These are phyloP conservation scores for Agrochola lychnidis DNA, from an alignment of 2,888 invertebrate genomes.

Conservation along the genomic window DNA sequence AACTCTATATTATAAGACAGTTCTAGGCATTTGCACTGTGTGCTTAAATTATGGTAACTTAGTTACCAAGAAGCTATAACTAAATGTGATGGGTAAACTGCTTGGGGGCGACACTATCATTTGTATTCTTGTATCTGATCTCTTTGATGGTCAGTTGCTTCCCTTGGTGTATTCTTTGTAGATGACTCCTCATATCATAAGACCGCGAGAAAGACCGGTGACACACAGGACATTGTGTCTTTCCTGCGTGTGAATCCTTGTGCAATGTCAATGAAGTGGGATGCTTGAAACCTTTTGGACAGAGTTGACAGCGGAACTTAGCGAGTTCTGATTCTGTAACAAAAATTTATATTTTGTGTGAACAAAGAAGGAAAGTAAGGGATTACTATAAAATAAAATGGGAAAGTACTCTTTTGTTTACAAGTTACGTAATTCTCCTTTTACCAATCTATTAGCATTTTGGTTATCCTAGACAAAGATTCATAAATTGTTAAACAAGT, in stretches of 20 bases:
- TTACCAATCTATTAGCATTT: not conserved
- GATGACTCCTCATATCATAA: slow-evolving; percentile 91
- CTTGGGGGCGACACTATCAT: slow-evolving; percentile 83
- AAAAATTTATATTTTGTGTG: slow-evolving; percentile 15
- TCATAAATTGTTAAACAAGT: not conserved
- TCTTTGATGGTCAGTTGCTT: slow-evolving; percentile 89
- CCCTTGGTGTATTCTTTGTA: slow-evolving; percentile 91
- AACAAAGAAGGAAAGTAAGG: not conserved
- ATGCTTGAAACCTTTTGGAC: slow-evolving; percentile 92
- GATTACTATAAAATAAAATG: not conserved
- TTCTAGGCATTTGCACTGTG: slow-evolving; percentile 75
- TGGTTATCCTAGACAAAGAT: not conserved
- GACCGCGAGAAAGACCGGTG: slow-evolving; percentile 91
- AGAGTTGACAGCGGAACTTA: slow-evolving; percentile 91
- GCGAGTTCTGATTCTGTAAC: slow-evolving; percentile 90
- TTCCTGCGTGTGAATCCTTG: slow-evolving; percentile 91
- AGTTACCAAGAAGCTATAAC: slow-evolving; percentile 69
- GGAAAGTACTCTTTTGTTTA: not conserved
- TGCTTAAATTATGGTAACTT: slow-evolving; percentile 71
- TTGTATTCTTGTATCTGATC: slow-evolving; percentile 86
- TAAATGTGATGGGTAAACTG: slow-evolving; percentile 86
- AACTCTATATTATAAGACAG: slow-evolving; percentile 56
- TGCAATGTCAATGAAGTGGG: slow-evolving; percentile 92
- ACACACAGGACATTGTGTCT: slow-evolving; percentile 92
- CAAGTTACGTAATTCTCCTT: not conserved